A percentile compares a stretch with the other conserved stretches of the same genome.
Conservation (phyloP, 2,113 vertebrate species). For the Salminus brasiliensis region DNA sequence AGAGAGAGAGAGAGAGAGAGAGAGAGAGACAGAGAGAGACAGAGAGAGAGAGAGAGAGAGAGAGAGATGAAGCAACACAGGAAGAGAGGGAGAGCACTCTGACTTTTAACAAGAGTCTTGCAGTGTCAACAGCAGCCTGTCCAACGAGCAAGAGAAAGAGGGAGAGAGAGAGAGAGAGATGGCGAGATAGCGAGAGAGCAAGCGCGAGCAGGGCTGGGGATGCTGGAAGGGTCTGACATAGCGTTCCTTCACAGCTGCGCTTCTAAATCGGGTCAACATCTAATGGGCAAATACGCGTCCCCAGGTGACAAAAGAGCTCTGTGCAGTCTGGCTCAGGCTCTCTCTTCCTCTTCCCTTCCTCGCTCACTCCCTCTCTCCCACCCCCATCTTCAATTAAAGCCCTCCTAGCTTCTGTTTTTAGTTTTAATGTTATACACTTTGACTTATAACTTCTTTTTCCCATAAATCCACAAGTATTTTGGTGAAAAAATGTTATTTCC, state of each 20-base stretch:
- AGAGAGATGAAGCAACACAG: conserved; percentile 36
- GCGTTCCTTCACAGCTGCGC: conserved; percentile 60
- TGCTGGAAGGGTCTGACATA: conserved; percentile 53
- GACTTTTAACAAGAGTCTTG: conserved; percentile 32
- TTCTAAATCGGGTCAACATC: conserved; percentile 66
- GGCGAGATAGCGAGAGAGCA: conserved; percentile 8
- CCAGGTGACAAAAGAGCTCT: conserved; percentile 53
- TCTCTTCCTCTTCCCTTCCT: neutral
- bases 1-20: conserved; percentile 42
- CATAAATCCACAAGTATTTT: neutral
- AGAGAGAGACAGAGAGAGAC: conserved; percentile 43
- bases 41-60: conserved; percentile 44
- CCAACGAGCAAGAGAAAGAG: conserved; percentile 39
- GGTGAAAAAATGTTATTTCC: neutral
- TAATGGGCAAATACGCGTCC: conserved; percentile 60
- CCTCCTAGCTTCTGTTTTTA: neutral
- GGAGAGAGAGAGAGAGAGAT: neutral
- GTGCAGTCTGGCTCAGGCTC: conserved; percentile 34
- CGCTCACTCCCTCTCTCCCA: conserved; percentile 9
- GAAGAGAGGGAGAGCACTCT: conserved; percentile 34
- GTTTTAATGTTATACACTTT: neutral
- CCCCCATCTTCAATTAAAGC: neutral
- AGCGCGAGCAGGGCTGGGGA: conserved; percentile 18
- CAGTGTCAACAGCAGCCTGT: conserved; percentile 47
- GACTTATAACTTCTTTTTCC: neutral